Base-by-base conservation (phyloP, 37 sponge, comb jelly and placozoan species). In the Corticium candelabrum region DNA sequence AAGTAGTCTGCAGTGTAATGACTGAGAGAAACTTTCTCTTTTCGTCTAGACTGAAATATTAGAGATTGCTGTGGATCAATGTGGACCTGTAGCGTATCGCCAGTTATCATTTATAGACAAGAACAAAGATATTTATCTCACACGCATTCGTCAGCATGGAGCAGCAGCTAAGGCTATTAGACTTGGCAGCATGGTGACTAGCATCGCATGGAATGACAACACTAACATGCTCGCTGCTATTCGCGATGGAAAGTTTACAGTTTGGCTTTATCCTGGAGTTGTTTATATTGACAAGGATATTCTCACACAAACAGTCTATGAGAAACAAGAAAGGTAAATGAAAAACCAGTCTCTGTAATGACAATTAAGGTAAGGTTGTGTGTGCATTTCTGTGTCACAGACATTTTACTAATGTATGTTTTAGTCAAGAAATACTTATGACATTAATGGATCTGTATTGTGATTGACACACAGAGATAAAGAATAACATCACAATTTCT, bases 181-280 rank as follows among this genome's bases (percentile, higher is more conserved):
- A 70, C 4, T 70, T 5, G 73, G 73, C 21, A 81, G 89, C 40
- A 96, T 96, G 97, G 93, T 96, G 75, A 83, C 87, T 31, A 83
- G 85, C 2, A 71, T 92, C 50, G 37, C 74, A 7, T 96, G 97
- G 97, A 90, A 92, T 75, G 84, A 88, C 73, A 40, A 77, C 2
- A 67, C 82, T 75, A 90, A 96, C 82, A 93, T 96, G 80, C 77
- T 96, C 80, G 93, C 91, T 21, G 87, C 87, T 36, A 80, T 92
- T 78, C 87, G 88, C 56, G 94, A 96, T 43, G 83, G 78, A 50
- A 84, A 69, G 43, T 85, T 92, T 50, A 84, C 89, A 15, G 87
- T 88, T 37, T 96, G 97, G 97, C 92, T 87, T 83, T 79, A 93
- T 76, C 97, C 97, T 1, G 71, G 75, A 27, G 91, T 90, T 37